Evolutionary conservation across 2,888 invertebrate genomes (phyloP), one percentile per base, ranked within the genome.

Genomic region (Apodemia hepburni): DNA sequence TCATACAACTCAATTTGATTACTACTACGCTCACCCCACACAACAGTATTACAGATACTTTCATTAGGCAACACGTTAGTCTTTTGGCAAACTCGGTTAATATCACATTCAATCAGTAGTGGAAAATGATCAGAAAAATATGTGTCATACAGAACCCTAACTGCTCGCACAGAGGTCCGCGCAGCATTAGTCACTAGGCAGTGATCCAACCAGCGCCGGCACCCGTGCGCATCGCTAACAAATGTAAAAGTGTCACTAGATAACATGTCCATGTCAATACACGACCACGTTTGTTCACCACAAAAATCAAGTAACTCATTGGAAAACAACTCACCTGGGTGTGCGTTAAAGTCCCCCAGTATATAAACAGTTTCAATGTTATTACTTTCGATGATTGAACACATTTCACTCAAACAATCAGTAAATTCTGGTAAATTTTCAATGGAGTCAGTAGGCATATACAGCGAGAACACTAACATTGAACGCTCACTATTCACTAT

Each of bases 291-390:
- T 51, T 72, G 71, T 22, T 75, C 71, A 2, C 15, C 2, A 67
- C 70, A 70, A 60, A 68, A 70, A 9, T 8, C 17, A 15, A 27
- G 7, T 5, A 73, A 57, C 60, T 73, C 70, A 2, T 42, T 57
- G 47, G n/a, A 62, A 66, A 73, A 73, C 8, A 57, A 38, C 33
- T 63, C 64, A 35, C 65, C 63, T 0, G 71, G 72, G 35, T 74
- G 69, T 0, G 73, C 71, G 51, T 72, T 73, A 42, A 68, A 72
- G 61, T 72, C 71, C 0, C 73, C 73, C 0, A 71, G 29, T 0
- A 71, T 63, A 59, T 63, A 69, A 1, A 70, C 69, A 3, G 58
- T 58, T 22, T 72, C 68, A 2, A 67, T 59, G 12, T 64, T 59
- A 49, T 47, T 38, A 18, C 33, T 58, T 2, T 70, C 69, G 5